Base-by-base conservation (phyloP, 2,888 invertebrate genomes). In the Thysanoteuthis rhombus region DNA sequence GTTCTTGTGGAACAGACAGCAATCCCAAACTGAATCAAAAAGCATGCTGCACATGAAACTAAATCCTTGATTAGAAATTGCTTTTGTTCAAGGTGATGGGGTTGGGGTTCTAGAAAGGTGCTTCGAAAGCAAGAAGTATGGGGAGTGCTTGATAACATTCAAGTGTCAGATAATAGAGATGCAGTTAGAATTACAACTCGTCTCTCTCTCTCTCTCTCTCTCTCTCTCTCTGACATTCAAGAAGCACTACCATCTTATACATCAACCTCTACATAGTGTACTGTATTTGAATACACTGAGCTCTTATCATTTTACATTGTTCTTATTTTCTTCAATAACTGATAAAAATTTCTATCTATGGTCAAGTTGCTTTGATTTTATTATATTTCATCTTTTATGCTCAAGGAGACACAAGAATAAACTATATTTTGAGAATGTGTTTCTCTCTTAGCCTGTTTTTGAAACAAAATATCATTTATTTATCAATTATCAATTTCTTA, bases 81-180 rank as follows among this genome's bases (percentile, higher is more conserved):
- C n/a, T n/a, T n/a, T n/a, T 16, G 75, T 12, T 75, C 75, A n/a
- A 75, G n/a, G n/a, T 75, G 75, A 4, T 36, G n/a, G 75, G n/a
- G 75, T 22, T n/a, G 75, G 22, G n/a, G 75, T 12, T n/a, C 12
- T 36, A 16, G 75, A 16, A 75, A 75, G 52, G 25, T 52, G 52
- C 52, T 52, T 52, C 5, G 5, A 52, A 52, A 52, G 52, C 52
- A 75, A 75, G n/a, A 75, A 16, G 75, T 75, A n/a, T 8, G 75
- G 8, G 58, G 75, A 19, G 75, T 75, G n/a, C n/a, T 36, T 75
- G 75, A 75, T 75, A 75, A 75, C 75, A 75, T 75, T 75, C 75
- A 75, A 75, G 75, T 75, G 75, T 75, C 75, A 75, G 75, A 75
- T 75, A 75, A 75, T 90, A 90, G 90, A 90, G 90, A 90, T 39